Evolutionary conservation across 2,888 invertebrate species (phyloP).

Genomic region (Aelia acuminata): DNA sequence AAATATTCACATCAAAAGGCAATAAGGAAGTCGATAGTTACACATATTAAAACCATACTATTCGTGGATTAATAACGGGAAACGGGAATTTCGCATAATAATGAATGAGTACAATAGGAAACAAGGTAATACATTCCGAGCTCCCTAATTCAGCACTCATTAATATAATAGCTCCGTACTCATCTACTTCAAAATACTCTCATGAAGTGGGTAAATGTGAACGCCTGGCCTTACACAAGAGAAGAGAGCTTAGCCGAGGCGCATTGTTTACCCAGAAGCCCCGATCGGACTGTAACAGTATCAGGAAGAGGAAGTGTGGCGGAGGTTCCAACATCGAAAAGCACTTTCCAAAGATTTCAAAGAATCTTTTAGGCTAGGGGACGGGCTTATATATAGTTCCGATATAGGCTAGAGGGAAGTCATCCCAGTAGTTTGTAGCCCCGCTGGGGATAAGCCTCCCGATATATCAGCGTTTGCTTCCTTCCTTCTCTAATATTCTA

Average conservation of each 20-base stretch:
- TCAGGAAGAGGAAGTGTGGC: slow-evolving; percentile 1
- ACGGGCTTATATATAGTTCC: slow-evolving; percentile 6
- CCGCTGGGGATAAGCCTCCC: neutral
- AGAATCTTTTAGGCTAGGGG: neutral
- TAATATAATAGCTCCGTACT: no score
- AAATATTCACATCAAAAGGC: no score
- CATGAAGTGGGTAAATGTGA: no score
- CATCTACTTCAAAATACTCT: no score
- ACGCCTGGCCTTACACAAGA: neutral
- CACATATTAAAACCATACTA: no score
- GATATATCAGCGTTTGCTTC: neutral
- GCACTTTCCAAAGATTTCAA: slow-evolving; percentile 8
- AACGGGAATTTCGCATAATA: no score
- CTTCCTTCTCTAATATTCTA: neutral
- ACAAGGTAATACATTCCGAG: no score
- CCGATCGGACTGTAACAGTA: slow-evolving; percentile 30
- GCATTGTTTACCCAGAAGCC: neutral
- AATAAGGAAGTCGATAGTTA: no score
- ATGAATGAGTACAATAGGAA: no score
- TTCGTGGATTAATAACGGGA: no score
- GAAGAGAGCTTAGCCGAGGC: neutral
- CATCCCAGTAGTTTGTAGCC: neutral
- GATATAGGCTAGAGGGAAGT: neutral
- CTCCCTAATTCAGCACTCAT: no score
- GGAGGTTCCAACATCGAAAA: slow-evolving; percentile 43